Evolutionary conservation across 2,113 vertebrate species (phyloP).

Genomic region (Caloenas nicobarica): DNA sequence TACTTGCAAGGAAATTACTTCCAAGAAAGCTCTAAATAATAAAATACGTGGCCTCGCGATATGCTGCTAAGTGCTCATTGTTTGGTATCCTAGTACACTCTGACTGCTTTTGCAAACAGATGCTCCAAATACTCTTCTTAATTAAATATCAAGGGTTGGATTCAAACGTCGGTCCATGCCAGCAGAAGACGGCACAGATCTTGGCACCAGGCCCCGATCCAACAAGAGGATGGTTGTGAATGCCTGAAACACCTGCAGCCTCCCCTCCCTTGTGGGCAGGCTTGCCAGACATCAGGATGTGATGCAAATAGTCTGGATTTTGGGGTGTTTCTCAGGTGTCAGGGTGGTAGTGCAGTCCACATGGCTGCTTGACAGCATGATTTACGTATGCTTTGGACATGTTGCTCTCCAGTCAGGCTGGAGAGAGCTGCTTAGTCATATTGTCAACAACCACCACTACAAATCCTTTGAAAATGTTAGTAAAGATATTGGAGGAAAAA

Average conservation of each 20-base stretch:
- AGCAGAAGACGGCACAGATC: slow-evolving; percentile 41
- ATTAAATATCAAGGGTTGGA: slow-evolving; percentile 45
- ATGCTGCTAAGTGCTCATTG: slow-evolving; percentile 18
- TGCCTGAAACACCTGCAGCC: background rate
- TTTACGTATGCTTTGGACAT: background rate
- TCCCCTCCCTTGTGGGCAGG: background rate
- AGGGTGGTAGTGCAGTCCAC: background rate
- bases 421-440: background rate
- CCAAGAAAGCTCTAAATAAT: slow-evolving; percentile 27
- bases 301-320: background rate
- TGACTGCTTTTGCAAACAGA: slow-evolving; percentile 54
- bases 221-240: background rate
- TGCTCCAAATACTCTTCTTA: slow-evolving; percentile 52
- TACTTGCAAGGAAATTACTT: slow-evolving; percentile 20
- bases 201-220: background rate
- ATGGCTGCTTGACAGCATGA: background rate
- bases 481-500: background rate
- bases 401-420: background rate
- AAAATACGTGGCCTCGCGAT: slow-evolving; percentile 5
- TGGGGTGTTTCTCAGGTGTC: background rate
- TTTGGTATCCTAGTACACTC: slow-evolving; percentile 12
- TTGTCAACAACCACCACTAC: background rate
- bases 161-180: slow-evolving; percentile 10
- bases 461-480: background rate
- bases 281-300: background rate